phyloP scores from a whole-genome alignment of 2,797 vertebrate genomes.

The Rhinoraja longicauda region DNA sequence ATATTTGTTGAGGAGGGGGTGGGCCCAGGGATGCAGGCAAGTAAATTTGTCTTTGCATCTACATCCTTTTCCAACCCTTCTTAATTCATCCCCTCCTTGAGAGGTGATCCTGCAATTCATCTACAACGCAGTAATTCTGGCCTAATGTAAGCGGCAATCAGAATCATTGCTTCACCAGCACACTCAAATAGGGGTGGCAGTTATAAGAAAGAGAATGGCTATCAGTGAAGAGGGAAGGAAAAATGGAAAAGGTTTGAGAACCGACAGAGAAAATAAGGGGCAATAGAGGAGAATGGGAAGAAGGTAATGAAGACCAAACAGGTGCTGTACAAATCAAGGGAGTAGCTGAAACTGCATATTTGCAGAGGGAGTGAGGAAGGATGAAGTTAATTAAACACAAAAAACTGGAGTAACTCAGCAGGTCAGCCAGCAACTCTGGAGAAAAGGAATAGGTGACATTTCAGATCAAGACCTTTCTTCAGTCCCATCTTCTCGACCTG shows the following conservation, averaged over 20 bases:
- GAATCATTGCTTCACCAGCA: neutral
- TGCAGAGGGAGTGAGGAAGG: neutral
- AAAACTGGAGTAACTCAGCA: too few species aligned
- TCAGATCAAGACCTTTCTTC: too few species aligned
- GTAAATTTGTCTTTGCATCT: neutral
- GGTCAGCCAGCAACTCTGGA: too few species aligned
- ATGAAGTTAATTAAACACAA: neutral
- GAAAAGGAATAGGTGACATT: too few species aligned
- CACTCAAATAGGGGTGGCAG: neutral
- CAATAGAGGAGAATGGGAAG: neutral
- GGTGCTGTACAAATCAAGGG: neutral
- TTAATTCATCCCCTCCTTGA: neutral
- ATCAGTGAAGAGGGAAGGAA: neutral
- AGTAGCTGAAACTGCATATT: neutral
- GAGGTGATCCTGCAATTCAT: neutral
- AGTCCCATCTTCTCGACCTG: too few species aligned
- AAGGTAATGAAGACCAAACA: neutral
- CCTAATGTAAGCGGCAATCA: neutral
- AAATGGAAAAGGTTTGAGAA: neutral
- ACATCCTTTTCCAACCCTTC: neutral
- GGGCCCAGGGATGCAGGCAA: too few species aligned
- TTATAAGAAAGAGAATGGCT: neutral
- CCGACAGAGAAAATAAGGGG: neutral
- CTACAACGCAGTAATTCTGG: neutral
- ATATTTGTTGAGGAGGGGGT: too few species aligned